phyloP scores from a whole-genome alignment of 2,113 vertebrate species.

The Falcunculus frontatus region DNA sequence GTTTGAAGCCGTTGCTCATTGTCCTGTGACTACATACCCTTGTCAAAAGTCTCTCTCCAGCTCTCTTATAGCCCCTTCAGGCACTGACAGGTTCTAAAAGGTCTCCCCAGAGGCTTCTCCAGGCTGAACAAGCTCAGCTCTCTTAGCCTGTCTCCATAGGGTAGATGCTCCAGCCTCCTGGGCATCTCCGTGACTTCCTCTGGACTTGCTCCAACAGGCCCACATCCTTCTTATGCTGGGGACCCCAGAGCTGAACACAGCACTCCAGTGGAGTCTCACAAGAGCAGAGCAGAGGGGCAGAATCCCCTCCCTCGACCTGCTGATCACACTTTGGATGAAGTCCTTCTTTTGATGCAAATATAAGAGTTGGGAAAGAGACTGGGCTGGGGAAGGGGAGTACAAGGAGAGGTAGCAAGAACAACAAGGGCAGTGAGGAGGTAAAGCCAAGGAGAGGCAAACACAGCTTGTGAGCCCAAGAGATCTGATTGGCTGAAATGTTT shows the following conservation, averaged over 20 bases:
- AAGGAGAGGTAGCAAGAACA: background rate
- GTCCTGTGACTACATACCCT: background rate
- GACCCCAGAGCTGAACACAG: background rate
- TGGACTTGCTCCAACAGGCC: background rate
- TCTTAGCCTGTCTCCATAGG: background rate
- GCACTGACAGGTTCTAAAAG: background rate
- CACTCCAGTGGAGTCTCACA: background rate
- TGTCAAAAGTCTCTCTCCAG: background rate
- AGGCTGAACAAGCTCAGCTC: background rate
- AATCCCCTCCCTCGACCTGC: background rate
- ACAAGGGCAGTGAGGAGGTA: background rate
- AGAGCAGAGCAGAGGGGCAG: background rate
- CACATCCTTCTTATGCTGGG: background rate
- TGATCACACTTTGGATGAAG: background rate
- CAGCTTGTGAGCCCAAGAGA: background rate
- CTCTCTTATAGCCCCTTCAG: background rate
- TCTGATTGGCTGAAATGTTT: fast-evolving
- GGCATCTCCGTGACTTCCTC: background rate
- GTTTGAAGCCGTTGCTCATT: background rate
- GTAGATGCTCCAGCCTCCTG: background rate
- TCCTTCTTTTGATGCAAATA: background rate
- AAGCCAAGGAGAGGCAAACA: background rate
- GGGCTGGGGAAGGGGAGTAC: background rate
- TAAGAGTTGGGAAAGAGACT: background rate
- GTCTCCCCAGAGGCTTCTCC: background rate